Evolutionary conservation across 2,888 invertebrate genomes (phyloP).

Genomic region (Xestobium rufovillosum): DNA sequence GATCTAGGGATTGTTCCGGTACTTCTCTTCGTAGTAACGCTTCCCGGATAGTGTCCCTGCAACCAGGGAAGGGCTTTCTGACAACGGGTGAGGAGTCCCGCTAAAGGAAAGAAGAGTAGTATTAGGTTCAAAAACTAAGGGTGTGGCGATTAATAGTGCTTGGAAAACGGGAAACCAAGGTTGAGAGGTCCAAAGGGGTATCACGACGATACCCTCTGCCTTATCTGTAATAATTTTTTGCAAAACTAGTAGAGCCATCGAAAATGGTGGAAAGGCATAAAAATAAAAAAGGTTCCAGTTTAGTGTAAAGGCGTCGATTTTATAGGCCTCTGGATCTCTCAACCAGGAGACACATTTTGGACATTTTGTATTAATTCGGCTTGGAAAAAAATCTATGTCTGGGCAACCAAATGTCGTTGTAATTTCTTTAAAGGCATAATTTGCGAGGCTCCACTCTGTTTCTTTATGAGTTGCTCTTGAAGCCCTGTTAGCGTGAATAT

Average conservation of each 20-base stretch:
- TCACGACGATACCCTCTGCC: slow-evolving; percentile 26
- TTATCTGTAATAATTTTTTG: slow-evolving; percentile 25
- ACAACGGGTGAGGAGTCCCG: slow-evolving; percentile 9
- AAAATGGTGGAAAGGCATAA: slow-evolving; percentile 29
- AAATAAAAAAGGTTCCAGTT: slow-evolving; percentile 16
- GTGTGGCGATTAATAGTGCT: background rate
- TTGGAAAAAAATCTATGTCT: background rate
- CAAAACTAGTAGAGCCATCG: slow-evolving; percentile 22
- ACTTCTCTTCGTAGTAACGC: slow-evolving; percentile 6
- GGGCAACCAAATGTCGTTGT: background rate
- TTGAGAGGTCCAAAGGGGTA: slow-evolving; percentile 25
- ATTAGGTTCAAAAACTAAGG: slow-evolving; percentile 8
- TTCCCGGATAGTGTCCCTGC: slow-evolving; percentile 19
- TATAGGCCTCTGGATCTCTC: slow-evolving; percentile 18
- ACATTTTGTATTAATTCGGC: slow-evolving; percentile 21
- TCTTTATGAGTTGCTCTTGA: background rate
- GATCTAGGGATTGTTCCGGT: slow-evolving; percentile 13
- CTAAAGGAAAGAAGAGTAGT: slow-evolving; percentile 15
- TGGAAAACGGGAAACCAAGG: slow-evolving; percentile 27
- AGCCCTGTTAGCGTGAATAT: background rate
- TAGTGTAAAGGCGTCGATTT: slow-evolving; percentile 23
- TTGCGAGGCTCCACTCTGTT: background rate
- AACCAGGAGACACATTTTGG: slow-evolving; percentile 22
- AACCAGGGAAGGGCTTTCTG: slow-evolving; percentile 18
- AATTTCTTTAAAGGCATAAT: background rate